Evolutionary conservation across 2,797 vertebrate species (phyloP).

Genomic region (Pipistrellus kuhlii): DNA sequence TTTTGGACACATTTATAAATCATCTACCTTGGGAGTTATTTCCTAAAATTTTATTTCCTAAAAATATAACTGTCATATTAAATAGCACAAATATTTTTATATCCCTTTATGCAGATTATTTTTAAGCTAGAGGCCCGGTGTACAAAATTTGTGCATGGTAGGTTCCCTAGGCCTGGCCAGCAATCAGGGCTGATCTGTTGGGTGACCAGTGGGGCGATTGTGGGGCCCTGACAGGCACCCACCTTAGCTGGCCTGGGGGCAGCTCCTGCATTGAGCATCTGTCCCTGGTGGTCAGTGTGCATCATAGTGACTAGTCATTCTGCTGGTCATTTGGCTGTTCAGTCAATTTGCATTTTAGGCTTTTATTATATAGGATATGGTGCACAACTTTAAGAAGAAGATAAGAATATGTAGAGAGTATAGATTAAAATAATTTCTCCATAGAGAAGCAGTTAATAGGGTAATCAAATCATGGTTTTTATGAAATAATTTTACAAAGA

Average conservation of each 20-base stretch:
- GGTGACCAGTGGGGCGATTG: no score
- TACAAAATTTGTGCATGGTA: no score
- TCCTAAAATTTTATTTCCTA: constrained; percentile 10
- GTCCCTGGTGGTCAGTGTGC: no score
- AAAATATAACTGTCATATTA: background rate
- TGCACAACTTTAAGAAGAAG: background rate
- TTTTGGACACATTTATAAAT: background rate
- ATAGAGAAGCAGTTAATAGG: background rate
- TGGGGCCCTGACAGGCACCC: no score
- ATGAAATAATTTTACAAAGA: constrained; percentile 15
- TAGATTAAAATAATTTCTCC: constrained; percentile 1
- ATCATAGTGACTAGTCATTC: no score
- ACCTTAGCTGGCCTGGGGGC: no score
- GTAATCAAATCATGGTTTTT: background rate
- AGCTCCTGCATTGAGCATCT: no score
- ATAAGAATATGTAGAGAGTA: background rate
- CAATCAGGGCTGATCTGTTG: no score
- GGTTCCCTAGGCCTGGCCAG: no score
- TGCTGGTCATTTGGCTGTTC: no score
- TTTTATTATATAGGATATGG: background rate
- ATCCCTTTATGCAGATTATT: background rate
- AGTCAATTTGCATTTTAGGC: no score
- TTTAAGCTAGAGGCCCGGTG: background rate
- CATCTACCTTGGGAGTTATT: background rate
- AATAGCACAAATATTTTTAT: background rate